These are phyloP conservation scores for Daubentonia madagascariensis DNA, from an alignment of 2,113 vertebrate species.

Conservation along the genomic window DNA sequence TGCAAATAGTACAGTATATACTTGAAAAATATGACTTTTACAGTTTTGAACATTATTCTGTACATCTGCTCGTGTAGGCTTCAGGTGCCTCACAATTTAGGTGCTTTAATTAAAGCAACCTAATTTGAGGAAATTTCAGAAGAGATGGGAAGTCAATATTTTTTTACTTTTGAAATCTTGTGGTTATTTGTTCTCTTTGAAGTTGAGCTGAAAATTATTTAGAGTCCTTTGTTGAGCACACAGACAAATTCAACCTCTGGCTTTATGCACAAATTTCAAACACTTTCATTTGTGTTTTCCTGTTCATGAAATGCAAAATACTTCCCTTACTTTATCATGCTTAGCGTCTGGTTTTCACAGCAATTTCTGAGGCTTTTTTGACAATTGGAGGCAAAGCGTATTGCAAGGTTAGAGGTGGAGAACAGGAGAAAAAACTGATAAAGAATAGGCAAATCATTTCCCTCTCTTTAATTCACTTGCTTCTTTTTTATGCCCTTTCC, in stretches of 20 bases:
- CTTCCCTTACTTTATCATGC: not conserved
- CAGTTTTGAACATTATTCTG: not conserved
- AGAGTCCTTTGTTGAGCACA: not conserved
- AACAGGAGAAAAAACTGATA: not conserved
- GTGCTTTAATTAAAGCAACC: constrained; percentile 8
- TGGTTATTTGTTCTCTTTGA: not conserved
- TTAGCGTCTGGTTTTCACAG: not conserved
- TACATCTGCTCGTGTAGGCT: not conserved
- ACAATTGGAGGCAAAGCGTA: not conserved
- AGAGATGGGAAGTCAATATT: not conserved
- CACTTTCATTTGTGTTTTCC: constrained; percentile 38
- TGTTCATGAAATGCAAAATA: not conserved
- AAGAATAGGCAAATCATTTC: not conserved
- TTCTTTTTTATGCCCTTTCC: not conserved
- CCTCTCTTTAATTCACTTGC: not conserved
- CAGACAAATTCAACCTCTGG: not conserved
- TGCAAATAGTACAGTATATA: not conserved
- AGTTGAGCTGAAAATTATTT: not conserved
- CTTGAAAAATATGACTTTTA: not conserved
- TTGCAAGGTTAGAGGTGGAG: not conserved
- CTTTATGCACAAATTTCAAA: not conserved
- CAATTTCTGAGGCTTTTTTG: not conserved
- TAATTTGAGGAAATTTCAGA: not conserved
- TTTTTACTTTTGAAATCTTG: constrained; percentile 42
- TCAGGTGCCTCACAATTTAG: not conserved